Conservation (phyloP, 2,797 vertebrate species). For the Sebastiscus tertius region DNA sequence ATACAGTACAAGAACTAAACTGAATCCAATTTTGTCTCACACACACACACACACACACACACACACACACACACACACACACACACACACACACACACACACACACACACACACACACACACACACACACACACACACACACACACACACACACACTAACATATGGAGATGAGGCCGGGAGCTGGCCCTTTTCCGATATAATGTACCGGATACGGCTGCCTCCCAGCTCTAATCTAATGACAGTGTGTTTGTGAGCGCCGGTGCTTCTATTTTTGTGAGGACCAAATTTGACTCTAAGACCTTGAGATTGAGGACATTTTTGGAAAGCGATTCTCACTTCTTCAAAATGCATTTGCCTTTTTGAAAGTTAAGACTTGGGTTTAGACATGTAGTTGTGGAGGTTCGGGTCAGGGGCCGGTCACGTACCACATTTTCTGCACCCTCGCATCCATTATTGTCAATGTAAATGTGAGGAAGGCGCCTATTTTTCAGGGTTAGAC, state of each 20-base stretch:
- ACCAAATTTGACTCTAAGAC: background rate
- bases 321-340: background rate
- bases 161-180: slow-evolving; percentile 34
- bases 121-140: too few relatives aligned
- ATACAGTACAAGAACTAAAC: background rate
- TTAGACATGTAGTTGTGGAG: background rate
- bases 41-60: background rate
- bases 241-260: background rate
- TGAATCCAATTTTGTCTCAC: background rate
- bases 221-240: slow-evolving; percentile 26
- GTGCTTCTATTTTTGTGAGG: slow-evolving; percentile 13
- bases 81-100: background rate
- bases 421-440: too few relatives aligned
- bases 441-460: too few relatives aligned
- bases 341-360: background rate
- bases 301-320: background rate
- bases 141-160: background rate
- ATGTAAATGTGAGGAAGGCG: too few relatives aligned
- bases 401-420: background rate
- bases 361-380: background rate
- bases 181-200: slow-evolving; percentile 28
- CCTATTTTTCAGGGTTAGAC: too few relatives aligned
- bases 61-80: background rate
- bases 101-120: too few relatives aligned
- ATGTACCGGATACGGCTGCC: slow-evolving; percentile 33